These are phyloP conservation scores for Hartigia nigra DNA, from an alignment of 2,888 invertebrate species.

Conservation along the genomic window DNA sequence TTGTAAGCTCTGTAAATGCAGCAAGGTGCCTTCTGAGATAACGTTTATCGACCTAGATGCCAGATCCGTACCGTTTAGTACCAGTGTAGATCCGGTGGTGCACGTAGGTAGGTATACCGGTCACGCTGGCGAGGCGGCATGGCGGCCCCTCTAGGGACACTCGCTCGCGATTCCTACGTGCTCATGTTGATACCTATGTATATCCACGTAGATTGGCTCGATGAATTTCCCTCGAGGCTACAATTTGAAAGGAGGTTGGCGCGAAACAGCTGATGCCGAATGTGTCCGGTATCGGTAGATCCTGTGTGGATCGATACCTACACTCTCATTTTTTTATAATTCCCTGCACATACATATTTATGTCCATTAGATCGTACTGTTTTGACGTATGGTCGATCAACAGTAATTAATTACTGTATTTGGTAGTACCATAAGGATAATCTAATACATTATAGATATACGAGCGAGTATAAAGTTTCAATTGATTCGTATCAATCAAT, in stretches of 20 bases:
- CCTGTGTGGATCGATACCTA: background rate
- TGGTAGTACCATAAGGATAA: background rate
- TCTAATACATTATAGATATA: background rate
- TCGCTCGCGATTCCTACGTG: background rate
- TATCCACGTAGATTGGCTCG: conserved; percentile 21
- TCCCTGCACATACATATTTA: background rate
- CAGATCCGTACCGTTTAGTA: background rate
- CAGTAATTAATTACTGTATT: background rate
- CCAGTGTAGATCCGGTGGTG: background rate
- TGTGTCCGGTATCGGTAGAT: conserved; percentile 8
- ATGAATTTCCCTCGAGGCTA: conserved; percentile 49
- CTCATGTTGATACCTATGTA: background rate
- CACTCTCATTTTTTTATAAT: background rate
- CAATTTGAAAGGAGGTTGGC: conserved; percentile 48
- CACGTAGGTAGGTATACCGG: background rate
- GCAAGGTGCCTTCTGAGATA: background rate
- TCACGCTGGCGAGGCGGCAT: background rate
- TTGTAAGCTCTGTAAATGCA: background rate
- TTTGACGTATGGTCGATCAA: background rate
- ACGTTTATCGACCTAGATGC: background rate
- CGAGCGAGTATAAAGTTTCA: background rate
- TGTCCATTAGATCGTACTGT: background rate
- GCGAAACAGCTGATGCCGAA: conserved; percentile 8
- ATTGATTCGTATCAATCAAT: background rate
- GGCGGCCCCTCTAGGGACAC: background rate